Evolutionary conservation across 2,797 vertebrate species (phyloP), one percentile per base, ranked within the genome.

Genomic region (Apogon talboti): DNA sequence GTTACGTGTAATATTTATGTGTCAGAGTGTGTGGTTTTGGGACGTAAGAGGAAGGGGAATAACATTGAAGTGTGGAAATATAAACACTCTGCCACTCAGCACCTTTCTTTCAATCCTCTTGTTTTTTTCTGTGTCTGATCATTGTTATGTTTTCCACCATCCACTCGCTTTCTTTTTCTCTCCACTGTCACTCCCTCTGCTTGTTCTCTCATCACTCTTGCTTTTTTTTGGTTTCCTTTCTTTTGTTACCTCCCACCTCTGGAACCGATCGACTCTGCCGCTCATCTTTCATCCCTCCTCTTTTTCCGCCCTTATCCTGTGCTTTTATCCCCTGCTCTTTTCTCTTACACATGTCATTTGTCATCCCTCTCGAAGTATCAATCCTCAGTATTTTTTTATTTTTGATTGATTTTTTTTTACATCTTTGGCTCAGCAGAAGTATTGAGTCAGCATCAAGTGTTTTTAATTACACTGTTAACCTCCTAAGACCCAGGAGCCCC

Each of bases 201-300:
- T 53, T 64, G 47, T 24, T 40, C 59, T 51, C 41, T 74, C 73
- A 55, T 71, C 57, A 11, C 67, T 46, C 19, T 46, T 40, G 12
- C 19, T 40, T 11, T 18, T 43, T 14, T n/a, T 42, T 41, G 38
- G 54, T 28, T 66, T 66, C 45, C n/a, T 71, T 30, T 63, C 54
- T 51, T 52, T 48, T 24, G 2, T 28, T 46, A 14, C 58, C 6
- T 44, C 15, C 37, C 21, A 7, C 11, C 35, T 18, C 37, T 44
- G 19, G 65, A 38, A 54, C 45, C 60, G 28, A 62, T 49, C 14
- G 9, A 11, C 38, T 40, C 24, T 46, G 11, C 40, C 13, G 30
- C 58, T 55, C 33, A 62, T 80, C 61, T 68, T 72, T 81, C 67
- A 81, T 65, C 66, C 12, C 4, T 15, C 16, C 54, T 33, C 11